A percentile compares a stretch with the other conserved stretches of the same genome.
Evolutionary conservation across 2,797 vertebrate genomes (phyloP).

Genomic region (Crocidura indochinensis): DNA sequence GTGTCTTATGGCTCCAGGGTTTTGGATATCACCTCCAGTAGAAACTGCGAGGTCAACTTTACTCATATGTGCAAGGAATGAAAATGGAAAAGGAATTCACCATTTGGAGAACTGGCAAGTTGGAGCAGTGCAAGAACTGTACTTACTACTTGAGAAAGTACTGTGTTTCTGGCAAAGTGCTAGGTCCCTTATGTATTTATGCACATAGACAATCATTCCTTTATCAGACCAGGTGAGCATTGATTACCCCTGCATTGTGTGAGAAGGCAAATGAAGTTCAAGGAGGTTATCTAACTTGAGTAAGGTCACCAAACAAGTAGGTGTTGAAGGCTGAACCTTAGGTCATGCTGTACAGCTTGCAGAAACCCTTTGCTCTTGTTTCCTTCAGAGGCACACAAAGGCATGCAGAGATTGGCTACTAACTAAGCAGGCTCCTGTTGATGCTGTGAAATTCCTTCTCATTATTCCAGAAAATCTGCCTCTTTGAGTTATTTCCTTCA

Average conservation of each 20-base stretch:
- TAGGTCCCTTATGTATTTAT: background rate
- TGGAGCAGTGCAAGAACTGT: background rate
- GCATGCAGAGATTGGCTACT: background rate
- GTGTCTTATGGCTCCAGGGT: no score
- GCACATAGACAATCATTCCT: background rate
- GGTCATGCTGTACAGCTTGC: background rate
- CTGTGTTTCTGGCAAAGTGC: background rate
- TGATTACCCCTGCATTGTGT: background rate
- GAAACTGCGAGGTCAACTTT: background rate
- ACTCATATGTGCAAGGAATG: background rate
- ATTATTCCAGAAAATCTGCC: conserved; percentile 33
- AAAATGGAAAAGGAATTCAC: background rate
- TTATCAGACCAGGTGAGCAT: background rate
- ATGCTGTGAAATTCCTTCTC: conserved; percentile 35
- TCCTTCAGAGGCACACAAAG: background rate
- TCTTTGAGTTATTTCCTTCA: conserved; percentile 35
- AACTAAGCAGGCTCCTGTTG: background rate
- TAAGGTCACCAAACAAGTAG: background rate
- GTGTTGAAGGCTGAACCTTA: background rate
- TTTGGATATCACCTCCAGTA: background rate
- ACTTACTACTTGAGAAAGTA: background rate
- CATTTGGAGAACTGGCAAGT: background rate
- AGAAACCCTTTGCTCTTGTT: background rate
- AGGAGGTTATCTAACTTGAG: conserved; percentile 11
- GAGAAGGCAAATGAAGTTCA: background rate